These are phyloP conservation scores for Aproaerema taeniolella DNA, from an alignment of 2,888 invertebrate species.

Conservation along the genomic window DNA sequence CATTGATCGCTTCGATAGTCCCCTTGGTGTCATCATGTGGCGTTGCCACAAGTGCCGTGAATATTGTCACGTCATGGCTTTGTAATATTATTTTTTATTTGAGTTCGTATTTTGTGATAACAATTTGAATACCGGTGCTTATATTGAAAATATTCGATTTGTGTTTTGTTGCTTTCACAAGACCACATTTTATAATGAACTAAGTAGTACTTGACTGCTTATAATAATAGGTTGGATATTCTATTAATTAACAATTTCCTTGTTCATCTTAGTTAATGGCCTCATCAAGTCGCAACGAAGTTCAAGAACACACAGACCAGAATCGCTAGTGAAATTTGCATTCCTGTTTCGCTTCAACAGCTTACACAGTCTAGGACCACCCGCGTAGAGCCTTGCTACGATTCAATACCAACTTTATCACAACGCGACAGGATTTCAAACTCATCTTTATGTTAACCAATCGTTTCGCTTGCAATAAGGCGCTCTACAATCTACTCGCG, in stretches of 20 bases:
- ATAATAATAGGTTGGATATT: conserved; percentile 9
- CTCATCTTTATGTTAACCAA: conserved; percentile 31
- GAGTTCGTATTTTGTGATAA: neutral
- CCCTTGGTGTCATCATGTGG: conserved; percentile 27
- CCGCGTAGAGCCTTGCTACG: conserved; percentile 55
- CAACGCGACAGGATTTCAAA: conserved; percentile 49
- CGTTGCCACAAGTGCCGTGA: conserved; percentile 22
- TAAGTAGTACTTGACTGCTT: conserved; percentile 9
- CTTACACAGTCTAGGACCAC: conserved; percentile 68
- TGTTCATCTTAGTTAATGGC: conserved; percentile 36
- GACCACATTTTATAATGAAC: no score
- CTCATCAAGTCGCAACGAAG: conserved; percentile 41
- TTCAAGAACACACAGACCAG: conserved; percentile 50
- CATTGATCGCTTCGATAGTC: conserved; percentile 40
- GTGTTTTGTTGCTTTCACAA: no score
- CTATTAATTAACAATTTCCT: conserved; percentile 35
- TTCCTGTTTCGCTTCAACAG: conserved; percentile 63
- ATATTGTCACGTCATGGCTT: conserved; percentile 32
- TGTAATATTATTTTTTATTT: conserved; percentile 8
- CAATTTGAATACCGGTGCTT: no score
- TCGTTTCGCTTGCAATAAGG: conserved; percentile 53
- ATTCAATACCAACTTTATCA: conserved; percentile 64
- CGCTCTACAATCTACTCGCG: conserved; percentile 53
- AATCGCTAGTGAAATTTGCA: conserved; percentile 69
- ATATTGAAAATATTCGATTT: no score